Conservation (phyloP, 2,113 vertebrate genomes). For the Corynorhinus townsendii region DNA sequence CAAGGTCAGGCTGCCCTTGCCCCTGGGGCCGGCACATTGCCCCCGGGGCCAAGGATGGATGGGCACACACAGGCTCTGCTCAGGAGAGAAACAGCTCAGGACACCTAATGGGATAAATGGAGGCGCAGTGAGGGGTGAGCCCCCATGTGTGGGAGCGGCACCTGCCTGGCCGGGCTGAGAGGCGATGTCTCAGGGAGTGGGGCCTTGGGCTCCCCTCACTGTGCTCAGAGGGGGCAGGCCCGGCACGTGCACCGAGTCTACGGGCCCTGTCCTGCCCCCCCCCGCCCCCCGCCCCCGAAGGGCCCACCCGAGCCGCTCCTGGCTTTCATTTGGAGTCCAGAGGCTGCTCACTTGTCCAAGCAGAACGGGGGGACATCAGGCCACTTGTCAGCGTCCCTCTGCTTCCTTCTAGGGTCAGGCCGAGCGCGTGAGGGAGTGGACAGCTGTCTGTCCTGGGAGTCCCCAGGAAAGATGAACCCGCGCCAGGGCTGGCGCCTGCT, state of each 20-base stretch:
- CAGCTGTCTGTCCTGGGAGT: not conserved
- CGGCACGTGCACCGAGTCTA: accelerated
- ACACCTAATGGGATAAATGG: not conserved
- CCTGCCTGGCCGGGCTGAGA: not conserved
- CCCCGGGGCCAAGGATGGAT: not conserved
- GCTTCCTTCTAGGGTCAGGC: not conserved
- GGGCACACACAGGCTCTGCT: not conserved
- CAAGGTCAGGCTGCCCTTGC: not conserved
- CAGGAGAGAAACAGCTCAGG: not conserved
- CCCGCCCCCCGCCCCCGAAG: accelerated
- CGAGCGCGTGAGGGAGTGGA: not conserved
- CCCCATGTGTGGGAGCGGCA: not conserved
- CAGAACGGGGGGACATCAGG: not conserved
- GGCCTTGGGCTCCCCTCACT: not conserved
- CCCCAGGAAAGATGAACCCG: accelerated
- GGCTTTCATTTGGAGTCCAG: not conserved
- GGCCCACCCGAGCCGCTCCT: not conserved
- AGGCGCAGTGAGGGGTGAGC: accelerated
- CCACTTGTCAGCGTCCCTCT: not conserved
- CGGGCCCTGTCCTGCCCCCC: not conserved
- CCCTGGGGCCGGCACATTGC: accelerated
- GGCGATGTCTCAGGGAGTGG: not conserved
- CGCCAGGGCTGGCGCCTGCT: accelerated
- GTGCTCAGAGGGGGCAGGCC: not conserved
- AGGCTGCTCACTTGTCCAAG: not conserved